Evolutionary conservation across 2,797 vertebrate species (phyloP).

Genomic region (Eupleurogrammus muticus): DNA sequence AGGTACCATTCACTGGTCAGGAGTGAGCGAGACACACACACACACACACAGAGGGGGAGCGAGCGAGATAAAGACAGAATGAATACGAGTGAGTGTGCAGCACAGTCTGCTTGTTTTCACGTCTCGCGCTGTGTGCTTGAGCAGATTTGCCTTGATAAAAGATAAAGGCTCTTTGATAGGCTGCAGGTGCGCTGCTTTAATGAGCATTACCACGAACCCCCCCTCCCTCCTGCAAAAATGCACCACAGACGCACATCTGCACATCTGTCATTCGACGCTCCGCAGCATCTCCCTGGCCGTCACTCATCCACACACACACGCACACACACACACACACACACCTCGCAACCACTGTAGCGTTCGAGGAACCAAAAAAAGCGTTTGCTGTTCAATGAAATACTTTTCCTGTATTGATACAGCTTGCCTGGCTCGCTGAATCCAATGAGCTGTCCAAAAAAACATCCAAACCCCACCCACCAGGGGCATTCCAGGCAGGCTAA

Average conservation of each 20-base stretch:
- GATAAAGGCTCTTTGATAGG: slow-evolving; percentile 84
- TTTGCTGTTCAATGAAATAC: slow-evolving; percentile 42
- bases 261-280: slow-evolving; percentile 72
- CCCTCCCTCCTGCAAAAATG: slow-evolving; percentile 36
- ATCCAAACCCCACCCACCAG: slow-evolving; percentile 39
- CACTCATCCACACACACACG: slow-evolving; percentile 43
- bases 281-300: slow-evolving; percentile 55
- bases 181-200: slow-evolving; percentile 84
- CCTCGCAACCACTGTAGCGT: slow-evolving; percentile 10
- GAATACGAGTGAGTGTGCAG: slow-evolving; percentile 46
- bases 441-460: slow-evolving; percentile 38
- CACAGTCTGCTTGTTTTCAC: slow-evolving; percentile 62
- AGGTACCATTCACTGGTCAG: slow-evolving; percentile 62
- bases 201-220: slow-evolving; percentile 61
- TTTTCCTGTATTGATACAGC: slow-evolving; percentile 51
- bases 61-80: slow-evolving; percentile 26
- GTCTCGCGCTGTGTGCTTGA: slow-evolving; percentile 73
- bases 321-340: slow-evolving; percentile 17
- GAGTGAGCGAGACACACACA: slow-evolving; percentile 5
- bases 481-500: slow-evolving; percentile 46
- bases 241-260: slow-evolving; percentile 67
- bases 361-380: slow-evolving; percentile 24
- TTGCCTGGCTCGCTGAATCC: slow-evolving; percentile 37
- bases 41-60: slow-evolving; percentile 3
- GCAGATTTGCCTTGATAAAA: slow-evolving; percentile 79